Conservation (phyloP, 2,888 invertebrate species). For the Adelphocoris suturalis region DNA sequence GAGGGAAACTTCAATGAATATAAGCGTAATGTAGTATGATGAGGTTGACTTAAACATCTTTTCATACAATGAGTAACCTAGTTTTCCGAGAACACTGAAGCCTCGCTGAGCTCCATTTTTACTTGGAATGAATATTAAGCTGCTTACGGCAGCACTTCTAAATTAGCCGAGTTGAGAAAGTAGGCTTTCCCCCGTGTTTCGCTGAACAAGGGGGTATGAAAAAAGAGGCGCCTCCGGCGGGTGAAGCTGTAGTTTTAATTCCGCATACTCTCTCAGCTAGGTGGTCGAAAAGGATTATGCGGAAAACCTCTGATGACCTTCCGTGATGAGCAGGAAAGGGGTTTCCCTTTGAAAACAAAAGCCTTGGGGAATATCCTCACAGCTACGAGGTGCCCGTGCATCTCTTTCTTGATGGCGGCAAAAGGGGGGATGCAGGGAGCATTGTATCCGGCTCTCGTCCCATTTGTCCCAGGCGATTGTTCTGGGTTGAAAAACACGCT, state of each 20-base stretch:
- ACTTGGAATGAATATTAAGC: slow-evolving; percentile 41
- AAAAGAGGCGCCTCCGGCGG: background rate
- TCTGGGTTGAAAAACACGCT: slow-evolving; percentile 25
- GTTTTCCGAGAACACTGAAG: background rate
- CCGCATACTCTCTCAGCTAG: background rate
- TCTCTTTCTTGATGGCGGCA: background rate
- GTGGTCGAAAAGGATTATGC: slow-evolving; percentile 15
- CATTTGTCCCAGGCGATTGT: slow-evolving; percentile 46
- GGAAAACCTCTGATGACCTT: slow-evolving; percentile 48
- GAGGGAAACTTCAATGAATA: too few species aligned
- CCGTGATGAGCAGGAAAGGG: background rate
- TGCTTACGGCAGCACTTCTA: slow-evolving; percentile 40
- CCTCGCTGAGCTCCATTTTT: background rate
- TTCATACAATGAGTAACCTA: too few species aligned
- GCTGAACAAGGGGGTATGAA: slow-evolving; percentile 5
- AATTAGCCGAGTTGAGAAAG: slow-evolving; percentile 54
- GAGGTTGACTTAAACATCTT: too few species aligned
- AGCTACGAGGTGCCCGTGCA: slow-evolving; percentile 2
- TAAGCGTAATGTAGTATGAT: too few species aligned
- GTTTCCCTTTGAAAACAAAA: background rate
- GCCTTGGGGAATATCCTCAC: background rate
- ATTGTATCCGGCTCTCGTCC: slow-evolving; percentile 23
- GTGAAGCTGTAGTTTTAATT: slow-evolving; percentile 41
- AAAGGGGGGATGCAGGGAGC: slow-evolving; percentile 21
- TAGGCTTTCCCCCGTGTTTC: background rate